Percentiles rank a stretch among this genome's conserved stretches.
Conservation (phyloP, 2,113 vertebrate species). For the Leptobrachium ailaonicum region DNA sequence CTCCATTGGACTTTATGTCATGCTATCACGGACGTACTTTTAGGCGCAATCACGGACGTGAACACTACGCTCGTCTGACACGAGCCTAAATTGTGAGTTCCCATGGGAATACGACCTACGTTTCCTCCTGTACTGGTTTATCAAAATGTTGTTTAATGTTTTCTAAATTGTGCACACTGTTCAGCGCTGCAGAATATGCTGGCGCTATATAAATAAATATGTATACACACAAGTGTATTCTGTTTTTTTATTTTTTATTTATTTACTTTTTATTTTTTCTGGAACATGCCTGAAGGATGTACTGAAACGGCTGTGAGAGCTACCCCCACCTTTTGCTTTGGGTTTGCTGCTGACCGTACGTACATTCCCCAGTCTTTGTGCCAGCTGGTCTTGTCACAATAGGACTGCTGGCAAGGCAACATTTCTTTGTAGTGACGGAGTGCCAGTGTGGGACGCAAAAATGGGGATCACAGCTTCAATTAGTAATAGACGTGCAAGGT, state of each 20-base stretch:
- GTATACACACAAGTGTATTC: not conserved
- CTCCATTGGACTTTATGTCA: too few species aligned
- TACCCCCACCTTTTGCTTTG: slow-evolving; percentile 34
- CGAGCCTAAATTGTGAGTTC: too few species aligned
- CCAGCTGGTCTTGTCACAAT: slow-evolving; percentile 26
- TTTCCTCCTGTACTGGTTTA: too few species aligned
- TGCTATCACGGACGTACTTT: too few species aligned
- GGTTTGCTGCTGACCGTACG: slow-evolving; percentile 25
- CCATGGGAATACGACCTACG: too few species aligned
- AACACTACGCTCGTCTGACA: too few species aligned
- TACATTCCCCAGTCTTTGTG: slow-evolving; percentile 22
- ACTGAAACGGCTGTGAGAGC: not conserved
- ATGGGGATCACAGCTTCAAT: slow-evolving; percentile 5
- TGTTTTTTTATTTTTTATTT: not conserved
- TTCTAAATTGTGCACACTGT: not conserved
- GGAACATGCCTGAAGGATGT: not conserved
- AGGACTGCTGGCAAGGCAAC: slow-evolving; percentile 36
- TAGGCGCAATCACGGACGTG: too few species aligned
- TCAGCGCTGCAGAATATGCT: not conserved
- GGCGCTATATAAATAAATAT: too few species aligned
- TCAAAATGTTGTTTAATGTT: too few species aligned
- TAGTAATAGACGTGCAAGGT: slow-evolving; percentile 10
- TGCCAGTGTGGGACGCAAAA: slow-evolving; percentile 21
- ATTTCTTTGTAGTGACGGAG: slow-evolving; percentile 35
- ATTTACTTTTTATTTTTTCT: not conserved